Percentiles rank a stretch among this genome's conserved stretches.
phyloP scores from a whole-genome alignment of 1,140 invertebrate species.

The Calephelis virginiensis region DNA sequence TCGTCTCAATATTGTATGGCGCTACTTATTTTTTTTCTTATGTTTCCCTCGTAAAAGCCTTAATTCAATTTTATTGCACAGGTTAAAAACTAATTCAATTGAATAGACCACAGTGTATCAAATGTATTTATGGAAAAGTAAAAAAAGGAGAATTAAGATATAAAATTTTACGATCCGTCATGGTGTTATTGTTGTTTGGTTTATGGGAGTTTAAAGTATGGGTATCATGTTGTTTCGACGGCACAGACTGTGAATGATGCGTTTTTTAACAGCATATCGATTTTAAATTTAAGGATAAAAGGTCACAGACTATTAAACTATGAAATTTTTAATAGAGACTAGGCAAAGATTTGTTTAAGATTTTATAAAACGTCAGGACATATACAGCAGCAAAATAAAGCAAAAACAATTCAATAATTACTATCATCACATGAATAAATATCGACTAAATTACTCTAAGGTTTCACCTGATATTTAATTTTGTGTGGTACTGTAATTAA shows the following conservation, averaged over 20 bases:
- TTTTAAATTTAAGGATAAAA: not conserved
- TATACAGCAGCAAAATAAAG: too few species aligned
- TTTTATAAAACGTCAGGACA: too few species aligned
- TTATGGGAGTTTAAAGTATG: slow-evolving; percentile 62
- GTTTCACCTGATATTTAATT: too few species aligned
- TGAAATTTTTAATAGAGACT: too few species aligned
- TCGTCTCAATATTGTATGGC: too few species aligned
- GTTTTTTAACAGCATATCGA: not conserved
- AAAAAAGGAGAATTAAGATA: slow-evolving; percentile 62
- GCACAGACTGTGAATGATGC: not conserved
- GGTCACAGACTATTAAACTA: too few species aligned
- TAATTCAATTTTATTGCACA: slow-evolving; percentile 1
- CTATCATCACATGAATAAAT: too few species aligned
- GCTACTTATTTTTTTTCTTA: too few species aligned
- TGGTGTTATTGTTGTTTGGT: slow-evolving; percentile 48
- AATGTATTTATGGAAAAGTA: slow-evolving; percentile 42
- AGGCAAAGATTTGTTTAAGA: too few species aligned
- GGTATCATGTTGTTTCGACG: slow-evolving; percentile 31
- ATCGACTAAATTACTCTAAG: too few species aligned
- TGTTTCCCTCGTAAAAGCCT: not conserved
- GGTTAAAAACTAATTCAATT: slow-evolving; percentile 8
- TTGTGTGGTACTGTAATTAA: too few species aligned
- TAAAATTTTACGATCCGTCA: slow-evolving; percentile 71
- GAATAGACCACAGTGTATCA: not conserved
- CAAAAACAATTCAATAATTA: too few species aligned